Evolutionary conservation across 2,797 vertebrate genomes (phyloP), one percentile per base, ranked within the genome.

Genomic region (Cynodonichthys magdalenae): DNA sequence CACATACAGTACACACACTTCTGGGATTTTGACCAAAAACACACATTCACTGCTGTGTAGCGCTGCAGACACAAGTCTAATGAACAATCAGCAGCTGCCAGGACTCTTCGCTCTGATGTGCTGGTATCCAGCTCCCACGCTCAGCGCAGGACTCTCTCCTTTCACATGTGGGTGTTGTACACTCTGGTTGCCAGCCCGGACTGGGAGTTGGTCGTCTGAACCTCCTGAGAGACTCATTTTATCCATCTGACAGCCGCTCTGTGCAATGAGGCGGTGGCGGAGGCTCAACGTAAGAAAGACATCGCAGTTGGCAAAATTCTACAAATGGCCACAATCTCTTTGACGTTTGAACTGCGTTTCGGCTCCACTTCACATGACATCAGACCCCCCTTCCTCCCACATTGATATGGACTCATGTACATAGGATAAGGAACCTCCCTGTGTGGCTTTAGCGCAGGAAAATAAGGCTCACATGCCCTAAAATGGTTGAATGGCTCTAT

Each of bases 331-430:
- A 34, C 77, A 65, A 75, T 81, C 73, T 71, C 52, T 27, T 63
- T 65, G 81, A 82, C 53, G 82, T 74, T 73, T 69, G 66, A 66
- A 67, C 79, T 28, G 66, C 12, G 62, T 53, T 66, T 64, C 58
- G 2, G 64, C 70, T 77, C 74, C 19, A 70, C 72, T 31, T 36
- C 36, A 14, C 74, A 80, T 90, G 79, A 92, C 87, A 80, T 90
- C 85, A 90, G 68, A 72, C 75, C 73, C 83, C 66, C 83, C 47
- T 3, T 31, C 72, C 82, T 67, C 83, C 49, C 88, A 87, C 78
- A 81, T 81, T 83, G 85, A 93, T 89, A 89, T 45, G 76, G 88
- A 88, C 84, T 89, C 81, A 85, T 79, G 77, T 84, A 90, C 88
- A 88, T 88, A 81, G 82, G 79, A 79, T 75, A 70, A 72, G 81